phyloP scores from a whole-genome alignment of 2,797 vertebrate genomes.

The Alca torda region DNA sequence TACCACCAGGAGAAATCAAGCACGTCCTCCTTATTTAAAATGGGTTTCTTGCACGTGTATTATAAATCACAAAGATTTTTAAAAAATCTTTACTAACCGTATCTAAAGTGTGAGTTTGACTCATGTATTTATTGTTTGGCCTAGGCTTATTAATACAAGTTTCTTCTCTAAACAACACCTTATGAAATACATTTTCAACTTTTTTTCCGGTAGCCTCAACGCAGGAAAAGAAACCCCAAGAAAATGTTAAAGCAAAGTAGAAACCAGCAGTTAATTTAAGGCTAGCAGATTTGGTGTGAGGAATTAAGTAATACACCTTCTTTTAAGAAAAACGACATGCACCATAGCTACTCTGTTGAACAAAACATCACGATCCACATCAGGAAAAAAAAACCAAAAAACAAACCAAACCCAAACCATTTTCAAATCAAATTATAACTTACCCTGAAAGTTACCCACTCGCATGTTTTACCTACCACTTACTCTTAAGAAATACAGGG shows the following conservation, averaged over 20 bases:
- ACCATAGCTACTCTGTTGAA: conserved; percentile 82
- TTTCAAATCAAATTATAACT: background rate
- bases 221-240: conserved; percentile 67
- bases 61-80: background rate
- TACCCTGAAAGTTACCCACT: conserved; percentile 75
- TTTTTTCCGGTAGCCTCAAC: background rate
- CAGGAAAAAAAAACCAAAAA: background rate
- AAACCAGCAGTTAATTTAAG: conserved; percentile 86
- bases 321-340: conserved; percentile 88
- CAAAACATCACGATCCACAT: conserved; percentile 78
- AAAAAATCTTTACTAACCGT: background rate
- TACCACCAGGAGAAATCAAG: background rate
- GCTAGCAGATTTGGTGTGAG: conserved; percentile 81
- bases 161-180: conserved; percentile 37
- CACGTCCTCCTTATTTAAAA: background rate
- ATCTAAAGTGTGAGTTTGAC: conserved; percentile 44
- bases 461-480: conserved; percentile 70
- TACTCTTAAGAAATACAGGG: conserved; percentile 65
- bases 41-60: background rate
- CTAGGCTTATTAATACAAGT: conserved; percentile 70
- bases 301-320: conserved; percentile 80
- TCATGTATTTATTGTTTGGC: conserved; percentile 39
- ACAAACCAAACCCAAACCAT: background rate
- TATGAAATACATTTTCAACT: conserved; percentile 18
- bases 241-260: conserved; percentile 78